phyloP scores from a whole-genome alignment of 2,113 vertebrate genomes.

The Ornithorhynchus anatinus region DNA sequence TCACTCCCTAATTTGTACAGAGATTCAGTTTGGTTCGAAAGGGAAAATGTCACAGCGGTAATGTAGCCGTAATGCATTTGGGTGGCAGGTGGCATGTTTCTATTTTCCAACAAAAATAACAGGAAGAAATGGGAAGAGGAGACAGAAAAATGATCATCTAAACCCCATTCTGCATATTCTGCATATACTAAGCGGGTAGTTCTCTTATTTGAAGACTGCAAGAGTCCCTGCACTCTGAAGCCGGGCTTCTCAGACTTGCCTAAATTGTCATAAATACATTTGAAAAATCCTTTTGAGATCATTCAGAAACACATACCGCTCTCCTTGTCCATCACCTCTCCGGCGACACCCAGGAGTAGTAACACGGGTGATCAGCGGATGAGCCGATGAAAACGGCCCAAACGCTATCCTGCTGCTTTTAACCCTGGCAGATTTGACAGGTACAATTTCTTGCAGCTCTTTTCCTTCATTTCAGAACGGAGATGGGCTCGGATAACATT shows the following conservation, averaged over 20 bases:
- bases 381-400: conserved; percentile 45
- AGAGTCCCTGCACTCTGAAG: not conserved
- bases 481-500: conserved; percentile 27
- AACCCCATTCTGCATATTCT: not conserved
- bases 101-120: not conserved
- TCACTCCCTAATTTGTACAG: not conserved
- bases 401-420: conserved; percentile 27
- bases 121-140: not conserved
- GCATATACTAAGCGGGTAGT: not conserved
- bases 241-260: conserved; percentile 6
- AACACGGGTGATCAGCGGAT: conserved; percentile 34
- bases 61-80: rapidly evolving
- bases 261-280: conserved; percentile 24
- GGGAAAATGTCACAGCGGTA: not conserved
- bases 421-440: conserved; percentile 48
- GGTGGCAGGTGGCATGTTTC: not conserved
- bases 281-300: conserved; percentile 16
- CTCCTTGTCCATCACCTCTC: not conserved
- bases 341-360: not conserved
- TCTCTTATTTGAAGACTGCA: too few relatives aligned
- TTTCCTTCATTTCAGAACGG: conserved; percentile 26
- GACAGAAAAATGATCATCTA: conserved; percentile 2
- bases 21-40: not conserved
- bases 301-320: conserved; percentile 33
- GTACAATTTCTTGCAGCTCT: conserved; percentile 35